Conservation (phyloP, 2,888 invertebrate species). For the Caenorhabditis panamensis region DNA sequence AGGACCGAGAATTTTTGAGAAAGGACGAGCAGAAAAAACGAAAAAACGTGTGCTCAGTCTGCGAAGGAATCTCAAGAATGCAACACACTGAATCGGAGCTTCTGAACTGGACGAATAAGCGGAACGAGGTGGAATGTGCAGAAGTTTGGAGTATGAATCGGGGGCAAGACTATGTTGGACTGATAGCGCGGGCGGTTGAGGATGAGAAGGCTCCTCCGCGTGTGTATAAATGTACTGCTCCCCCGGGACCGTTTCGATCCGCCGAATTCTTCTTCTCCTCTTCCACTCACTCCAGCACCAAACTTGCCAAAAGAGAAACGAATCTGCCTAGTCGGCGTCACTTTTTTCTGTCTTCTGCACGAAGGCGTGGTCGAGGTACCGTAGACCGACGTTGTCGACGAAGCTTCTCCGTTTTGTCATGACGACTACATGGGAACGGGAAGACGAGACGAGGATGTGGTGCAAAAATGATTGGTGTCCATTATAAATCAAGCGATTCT, state of each 20-base stretch:
- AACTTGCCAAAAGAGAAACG: constrained; percentile 42
- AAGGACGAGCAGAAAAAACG: constrained; percentile 16
- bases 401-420: constrained; percentile 31
- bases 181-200: constrained; percentile 19
- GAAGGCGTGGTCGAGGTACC: constrained; percentile 18
- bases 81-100: no score
- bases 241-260: constrained; percentile 56
- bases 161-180: not conserved
- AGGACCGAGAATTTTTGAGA: constrained; percentile 38
- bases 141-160: not conserved
- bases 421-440: constrained; percentile 32
- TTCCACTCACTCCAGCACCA: constrained; percentile 1
- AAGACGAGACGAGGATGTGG: constrained; percentile 1
- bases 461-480: constrained; percentile 37
- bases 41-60: not conserved
- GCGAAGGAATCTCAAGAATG: not conserved
- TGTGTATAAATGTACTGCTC: constrained; percentile 52
- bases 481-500: constrained; percentile 49
- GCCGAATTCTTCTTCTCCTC: constrained; percentile 1
- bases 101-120: not conserved
- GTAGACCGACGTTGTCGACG: constrained; percentile 11
- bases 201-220: constrained; percentile 33
- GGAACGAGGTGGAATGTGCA: not conserved
- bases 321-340: constrained; percentile 6
- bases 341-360: constrained; percentile 4